Percentiles rank a stretch among this genome's conserved stretches.
These are phyloP conservation scores for Cassiopea andromeda DNA, from an alignment of 30 jellyfish, hydroid and myxozoan species.

Conservation along the genomic window DNA sequence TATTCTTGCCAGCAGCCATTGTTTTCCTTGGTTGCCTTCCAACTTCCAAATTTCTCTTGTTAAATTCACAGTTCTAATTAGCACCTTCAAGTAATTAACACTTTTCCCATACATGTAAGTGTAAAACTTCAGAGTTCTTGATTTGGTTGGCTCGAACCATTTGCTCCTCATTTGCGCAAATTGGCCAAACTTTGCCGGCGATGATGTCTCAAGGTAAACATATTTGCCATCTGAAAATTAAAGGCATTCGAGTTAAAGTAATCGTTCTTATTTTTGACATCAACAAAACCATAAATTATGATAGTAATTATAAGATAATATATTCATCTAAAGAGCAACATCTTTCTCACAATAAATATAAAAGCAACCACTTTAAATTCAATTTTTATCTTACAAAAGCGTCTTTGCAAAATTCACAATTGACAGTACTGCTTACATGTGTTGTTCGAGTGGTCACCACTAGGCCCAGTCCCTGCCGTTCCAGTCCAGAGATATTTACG, in stretches of 20 bases:
- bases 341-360: too few species aligned
- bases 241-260: not conserved
- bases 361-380: too few species aligned
- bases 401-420: not conserved
- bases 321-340: too few species aligned
- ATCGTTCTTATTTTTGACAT: not conserved
- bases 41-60: slow-evolving; percentile 61
- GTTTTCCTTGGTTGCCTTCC: slow-evolving; percentile 65
- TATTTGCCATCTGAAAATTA: slow-evolving; percentile 55
- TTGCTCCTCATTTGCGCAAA: slow-evolving; percentile 49
- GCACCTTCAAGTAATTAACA: slow-evolving; percentile 41
- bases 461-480: slow-evolving; percentile 73
- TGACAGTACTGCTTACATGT: slow-evolving; percentile 17
- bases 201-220: slow-evolving; percentile 56
- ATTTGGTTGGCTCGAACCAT: slow-evolving; percentile 25
- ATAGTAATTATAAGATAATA: too few species aligned
- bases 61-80: slow-evolving; percentile 32
- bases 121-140: slow-evolving; percentile 47
- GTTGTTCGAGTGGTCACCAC: slow-evolving; percentile 64
- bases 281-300: not conserved
- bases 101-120: slow-evolving; percentile 64
- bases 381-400: too few species aligned
- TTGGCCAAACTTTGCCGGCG: slow-evolving; percentile 69
- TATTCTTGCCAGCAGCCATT: slow-evolving; percentile 62
- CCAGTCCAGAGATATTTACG: slow-evolving; percentile 70